Evolutionary conservation across 2,888 invertebrate genomes (phyloP).

Genomic region (Heliothis peltigera): DNA sequence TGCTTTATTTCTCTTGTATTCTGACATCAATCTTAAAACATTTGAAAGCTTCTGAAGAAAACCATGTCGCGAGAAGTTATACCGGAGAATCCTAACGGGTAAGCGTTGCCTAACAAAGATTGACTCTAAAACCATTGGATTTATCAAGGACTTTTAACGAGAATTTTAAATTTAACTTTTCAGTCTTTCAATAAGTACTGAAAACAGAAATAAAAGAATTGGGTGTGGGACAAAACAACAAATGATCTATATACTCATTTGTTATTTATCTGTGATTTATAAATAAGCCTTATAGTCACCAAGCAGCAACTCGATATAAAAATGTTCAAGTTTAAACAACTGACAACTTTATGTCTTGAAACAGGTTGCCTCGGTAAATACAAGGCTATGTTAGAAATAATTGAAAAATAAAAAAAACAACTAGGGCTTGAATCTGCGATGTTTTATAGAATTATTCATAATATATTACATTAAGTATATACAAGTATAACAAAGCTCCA

Average conservation of each 20-base stretch:
- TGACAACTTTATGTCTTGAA: background rate
- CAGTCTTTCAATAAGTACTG: conserved; percentile 45
- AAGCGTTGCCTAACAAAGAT: conserved; percentile 45
- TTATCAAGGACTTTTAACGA: conserved; percentile 24
- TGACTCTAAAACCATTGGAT: conserved; percentile 38
- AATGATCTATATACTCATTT: conserved; percentile 50
- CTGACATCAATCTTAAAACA: conserved; percentile 79
- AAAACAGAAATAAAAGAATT: conserved; percentile 19
- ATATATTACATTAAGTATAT: background rate
- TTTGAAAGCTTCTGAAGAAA: conserved; percentile 81
- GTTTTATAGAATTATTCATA: background rate
- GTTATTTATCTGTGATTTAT: conserved; percentile 27
- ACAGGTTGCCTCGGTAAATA: conserved; percentile 30
- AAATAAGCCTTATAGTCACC: conserved; percentile 39
- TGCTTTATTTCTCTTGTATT: conserved; percentile 66
- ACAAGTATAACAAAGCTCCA: background rate
- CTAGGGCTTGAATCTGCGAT: conserved; percentile 33
- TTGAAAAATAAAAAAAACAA: conserved; percentile 51
- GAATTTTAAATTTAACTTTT: conserved; percentile 34
- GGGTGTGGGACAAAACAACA: conserved; percentile 44
- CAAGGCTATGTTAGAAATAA: conserved; percentile 56
- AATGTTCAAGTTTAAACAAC: background rate
- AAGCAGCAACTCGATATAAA: conserved; percentile 16
- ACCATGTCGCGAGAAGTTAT: conserved; percentile 71
- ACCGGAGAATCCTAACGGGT: conserved; percentile 45